phyloP scores from a whole-genome alignment of 23 tunicate species.

The Oikopleura vanhoeffeni region DNA sequence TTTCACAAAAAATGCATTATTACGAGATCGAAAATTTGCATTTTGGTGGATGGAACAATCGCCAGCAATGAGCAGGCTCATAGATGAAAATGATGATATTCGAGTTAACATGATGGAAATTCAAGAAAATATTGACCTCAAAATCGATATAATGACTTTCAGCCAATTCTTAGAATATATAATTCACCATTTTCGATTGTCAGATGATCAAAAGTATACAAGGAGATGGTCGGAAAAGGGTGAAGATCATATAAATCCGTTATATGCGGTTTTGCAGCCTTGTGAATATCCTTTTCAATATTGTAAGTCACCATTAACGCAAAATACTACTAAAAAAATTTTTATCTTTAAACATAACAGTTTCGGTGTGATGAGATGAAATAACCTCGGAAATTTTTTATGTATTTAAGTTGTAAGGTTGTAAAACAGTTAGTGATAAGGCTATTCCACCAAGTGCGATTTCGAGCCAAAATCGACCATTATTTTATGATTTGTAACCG shows the following conservation, averaged over 20 bases:
- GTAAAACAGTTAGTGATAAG: too few relatives aligned
- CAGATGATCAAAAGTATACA: background rate
- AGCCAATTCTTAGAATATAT: background rate
- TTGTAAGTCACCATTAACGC: too few relatives aligned
- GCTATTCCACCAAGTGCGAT: too few relatives aligned
- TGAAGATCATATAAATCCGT: background rate
- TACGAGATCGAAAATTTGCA: background rate
- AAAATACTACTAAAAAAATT: too few relatives aligned
- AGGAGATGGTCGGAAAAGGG: background rate
- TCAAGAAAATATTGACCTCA: background rate
- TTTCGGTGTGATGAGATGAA: too few relatives aligned
- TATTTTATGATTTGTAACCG: too few relatives aligned
- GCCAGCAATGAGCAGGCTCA: background rate
- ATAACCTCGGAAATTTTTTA: too few relatives aligned
- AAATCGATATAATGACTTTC: background rate
- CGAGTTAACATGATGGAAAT: background rate
- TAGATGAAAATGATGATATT: background rate
- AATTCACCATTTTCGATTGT: background rate
- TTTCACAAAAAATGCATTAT: background rate
- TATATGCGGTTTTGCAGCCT: background rate
- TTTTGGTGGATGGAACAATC: background rate
- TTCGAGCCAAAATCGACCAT: too few relatives aligned
- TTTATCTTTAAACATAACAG: too few relatives aligned
- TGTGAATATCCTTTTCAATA: background rate
- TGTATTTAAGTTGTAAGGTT: too few relatives aligned